Evolutionary conservation across 2,888 invertebrate genomes (phyloP).

Genomic region (Malacosoma neustria): DNA sequence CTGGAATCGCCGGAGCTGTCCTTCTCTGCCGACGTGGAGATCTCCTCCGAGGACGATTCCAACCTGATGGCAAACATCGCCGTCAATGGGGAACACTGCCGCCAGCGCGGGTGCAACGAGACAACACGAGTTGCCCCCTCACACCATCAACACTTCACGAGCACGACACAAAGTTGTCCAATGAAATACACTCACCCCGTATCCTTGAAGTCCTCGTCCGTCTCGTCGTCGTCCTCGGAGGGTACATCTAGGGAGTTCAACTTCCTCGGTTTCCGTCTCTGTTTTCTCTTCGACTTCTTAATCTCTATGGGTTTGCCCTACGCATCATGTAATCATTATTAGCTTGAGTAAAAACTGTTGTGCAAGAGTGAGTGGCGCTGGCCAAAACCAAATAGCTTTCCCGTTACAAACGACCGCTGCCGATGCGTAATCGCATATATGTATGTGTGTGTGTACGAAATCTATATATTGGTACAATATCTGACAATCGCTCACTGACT

Average conservation of each 20-base stretch:
- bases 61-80: too few species aligned
- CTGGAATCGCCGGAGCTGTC: conserved; percentile 37
- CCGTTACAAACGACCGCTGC: too few species aligned
- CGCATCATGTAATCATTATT: too few species aligned
- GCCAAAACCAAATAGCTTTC: too few species aligned
- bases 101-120: background rate
- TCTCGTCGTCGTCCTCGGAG: conserved; percentile 86
- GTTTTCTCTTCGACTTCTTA: conserved; percentile 44
- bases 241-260: conserved; percentile 87
- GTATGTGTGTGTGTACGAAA: too few species aligned
- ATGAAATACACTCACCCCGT: conserved; percentile 68
- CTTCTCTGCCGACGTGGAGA: conserved; percentile 56
- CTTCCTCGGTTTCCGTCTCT: conserved; percentile 80
- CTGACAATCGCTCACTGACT: too few species aligned
- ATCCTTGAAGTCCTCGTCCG: conserved; percentile 94
- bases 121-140: background rate
- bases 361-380: too few species aligned
- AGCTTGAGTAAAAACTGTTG: too few species aligned
- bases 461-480: too few species aligned
- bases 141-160: background rate
- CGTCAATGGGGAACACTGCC: too few species aligned
- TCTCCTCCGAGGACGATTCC: conserved; percentile 59
- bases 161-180: background rate
- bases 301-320: conserved; percentile 51
- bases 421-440: too few species aligned